Percentiles rank a stretch among this genome's conserved stretches.
phyloP scores from a whole-genome alignment of 2,797 vertebrate species.

The Hypotaenidia okinawae region DNA sequence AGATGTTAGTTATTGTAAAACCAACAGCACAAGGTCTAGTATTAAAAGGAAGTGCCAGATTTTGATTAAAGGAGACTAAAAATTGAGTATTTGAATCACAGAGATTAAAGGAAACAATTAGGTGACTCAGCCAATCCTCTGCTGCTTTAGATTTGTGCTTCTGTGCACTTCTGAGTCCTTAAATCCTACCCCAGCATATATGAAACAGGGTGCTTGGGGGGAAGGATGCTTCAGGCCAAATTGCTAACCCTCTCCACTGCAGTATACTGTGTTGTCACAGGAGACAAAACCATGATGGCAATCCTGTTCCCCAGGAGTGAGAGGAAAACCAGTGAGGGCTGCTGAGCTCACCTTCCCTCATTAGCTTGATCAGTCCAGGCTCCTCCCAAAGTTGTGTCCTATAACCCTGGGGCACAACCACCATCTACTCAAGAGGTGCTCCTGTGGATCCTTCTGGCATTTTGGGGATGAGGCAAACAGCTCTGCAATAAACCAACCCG shows the following conservation, averaged over 20 bases:
- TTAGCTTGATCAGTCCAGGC: background rate
- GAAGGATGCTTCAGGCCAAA: background rate
- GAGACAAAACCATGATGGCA: background rate
- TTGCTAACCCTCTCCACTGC: background rate
- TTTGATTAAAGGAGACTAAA: background rate
- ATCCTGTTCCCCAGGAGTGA: background rate
- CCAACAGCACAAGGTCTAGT: background rate
- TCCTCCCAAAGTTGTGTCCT: background rate
- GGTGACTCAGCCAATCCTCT: background rate
- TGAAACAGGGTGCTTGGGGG: background rate
- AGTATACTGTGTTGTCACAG: background rate
- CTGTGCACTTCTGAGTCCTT: background rate
- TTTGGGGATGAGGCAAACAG: background rate
- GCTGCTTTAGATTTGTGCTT: background rate
- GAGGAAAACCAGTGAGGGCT: background rate
- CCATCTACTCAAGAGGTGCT: background rate
- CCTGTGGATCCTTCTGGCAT: background rate
- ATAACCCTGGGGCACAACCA: background rate
- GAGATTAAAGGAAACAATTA: background rate
- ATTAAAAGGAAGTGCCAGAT: background rate
- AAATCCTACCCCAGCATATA: background rate
- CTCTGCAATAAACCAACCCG: background rate
- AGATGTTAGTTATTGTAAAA: conserved; percentile 39
- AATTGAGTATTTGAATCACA: background rate
- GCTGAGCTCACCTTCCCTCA: background rate